phyloP scores from a whole-genome alignment of 2,888 invertebrate species.

The Diplazon laetatorius region DNA sequence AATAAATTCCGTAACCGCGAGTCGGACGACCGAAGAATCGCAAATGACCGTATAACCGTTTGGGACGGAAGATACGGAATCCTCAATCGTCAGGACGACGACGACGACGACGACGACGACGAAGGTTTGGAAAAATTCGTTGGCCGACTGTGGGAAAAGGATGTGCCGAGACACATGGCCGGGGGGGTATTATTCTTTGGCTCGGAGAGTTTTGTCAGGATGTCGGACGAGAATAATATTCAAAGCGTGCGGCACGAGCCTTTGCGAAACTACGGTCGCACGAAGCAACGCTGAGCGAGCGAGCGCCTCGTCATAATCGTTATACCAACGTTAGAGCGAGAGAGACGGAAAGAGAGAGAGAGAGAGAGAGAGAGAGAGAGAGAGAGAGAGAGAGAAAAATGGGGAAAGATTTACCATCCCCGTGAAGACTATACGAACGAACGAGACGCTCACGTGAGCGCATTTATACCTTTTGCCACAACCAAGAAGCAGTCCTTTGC shows the following conservation, averaged over 20 bases:
- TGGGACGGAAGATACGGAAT: too few species aligned
- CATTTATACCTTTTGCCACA: constrained; percentile 4
- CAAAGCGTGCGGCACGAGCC: constrained; percentile 47
- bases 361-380: not conserved
- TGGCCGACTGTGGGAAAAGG: not conserved
- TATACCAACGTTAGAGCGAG: too few species aligned
- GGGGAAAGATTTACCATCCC: too few species aligned
- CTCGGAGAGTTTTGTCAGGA: constrained; percentile 11
- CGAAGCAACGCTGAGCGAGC: too few species aligned
- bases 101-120: constrained; percentile 1
- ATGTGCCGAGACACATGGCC: not conserved
- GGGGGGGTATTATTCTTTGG: too few species aligned
- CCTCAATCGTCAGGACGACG: not conserved
- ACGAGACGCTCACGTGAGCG: too few species aligned
- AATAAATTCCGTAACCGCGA: too few species aligned
- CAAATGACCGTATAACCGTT: too few species aligned
- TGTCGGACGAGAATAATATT: constrained; percentile 40
- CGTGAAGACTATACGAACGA: not conserved
- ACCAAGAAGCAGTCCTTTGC: constrained; percentile 36
- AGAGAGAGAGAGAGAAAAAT: too few species aligned
- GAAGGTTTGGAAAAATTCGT: constrained; percentile 20
- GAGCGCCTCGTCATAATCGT: too few species aligned
- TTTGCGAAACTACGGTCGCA: constrained; percentile 3
- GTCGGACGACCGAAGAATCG: too few species aligned
- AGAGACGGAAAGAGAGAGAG: not conserved